A percentile compares a stretch with the other conserved stretches of the same genome.
These are phyloP conservation scores for Therioaphis trifolii DNA, from an alignment of 2,888 invertebrate genomes.

Conservation along the genomic window DNA sequence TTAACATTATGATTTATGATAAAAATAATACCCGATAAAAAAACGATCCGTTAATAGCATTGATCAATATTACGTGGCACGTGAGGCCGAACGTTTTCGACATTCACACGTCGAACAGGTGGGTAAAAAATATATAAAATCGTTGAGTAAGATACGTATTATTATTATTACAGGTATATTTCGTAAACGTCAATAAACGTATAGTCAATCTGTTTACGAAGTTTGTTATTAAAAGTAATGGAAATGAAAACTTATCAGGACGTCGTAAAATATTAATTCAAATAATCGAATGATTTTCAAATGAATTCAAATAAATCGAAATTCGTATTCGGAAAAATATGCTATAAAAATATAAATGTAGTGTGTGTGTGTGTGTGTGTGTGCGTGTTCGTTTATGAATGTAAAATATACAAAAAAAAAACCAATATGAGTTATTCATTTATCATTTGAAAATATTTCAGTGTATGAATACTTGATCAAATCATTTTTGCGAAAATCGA, in stretches of 20 bases:
- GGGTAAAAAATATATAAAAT: not conserved
- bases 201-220: not conserved
- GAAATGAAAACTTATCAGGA: slow-evolving; percentile 34
- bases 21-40: no score
- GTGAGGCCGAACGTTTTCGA: not conserved
- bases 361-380: not conserved
- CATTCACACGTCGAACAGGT: not conserved
- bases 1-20: no score
- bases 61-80: not conserved
- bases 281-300: no score
- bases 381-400: not conserved
- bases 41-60: no score
- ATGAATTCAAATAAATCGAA: no score
- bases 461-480: slow-evolving; percentile 9
- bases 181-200: not conserved
- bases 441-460: slow-evolving; percentile 30
- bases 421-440: slow-evolving; percentile 30
- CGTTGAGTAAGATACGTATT: not conserved
- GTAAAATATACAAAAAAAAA: not conserved
- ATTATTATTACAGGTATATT: not conserved
- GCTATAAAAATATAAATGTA: not conserved
- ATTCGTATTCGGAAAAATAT: not conserved
- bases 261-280: not conserved
- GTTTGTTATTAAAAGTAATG: slow-evolving; percentile 18
- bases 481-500: slow-evolving; percentile 27